A percentile compares a stretch with the other conserved stretches of the same genome.
These are phyloP conservation scores for Caloenas nicobarica DNA, from an alignment of 2,113 vertebrate genomes.

Conservation along the genomic window DNA sequence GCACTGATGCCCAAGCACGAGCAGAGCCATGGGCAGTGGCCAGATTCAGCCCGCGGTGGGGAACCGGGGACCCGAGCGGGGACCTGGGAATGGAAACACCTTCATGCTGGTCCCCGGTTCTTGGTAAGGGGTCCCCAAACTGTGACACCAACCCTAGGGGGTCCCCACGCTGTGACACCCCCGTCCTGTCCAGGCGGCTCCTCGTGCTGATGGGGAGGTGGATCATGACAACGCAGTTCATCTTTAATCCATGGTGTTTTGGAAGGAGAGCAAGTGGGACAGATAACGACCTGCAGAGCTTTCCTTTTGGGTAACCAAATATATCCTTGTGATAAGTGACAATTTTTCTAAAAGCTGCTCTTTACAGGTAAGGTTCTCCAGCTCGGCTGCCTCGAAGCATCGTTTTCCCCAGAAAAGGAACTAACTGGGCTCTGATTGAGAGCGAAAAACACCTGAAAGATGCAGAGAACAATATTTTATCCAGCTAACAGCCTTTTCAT, in stretches of 20 bases:
- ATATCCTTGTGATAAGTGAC: not conserved
- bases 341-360: not conserved
- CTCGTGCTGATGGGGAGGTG: not conserved
- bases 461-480: not conserved
- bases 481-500: not conserved
- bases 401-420: not conserved
- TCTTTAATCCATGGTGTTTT: not conserved
- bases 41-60: fast-evolving
- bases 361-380: not conserved
- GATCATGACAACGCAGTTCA: fast-evolving
- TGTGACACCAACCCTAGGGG: not conserved
- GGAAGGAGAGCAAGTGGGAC: not conserved
- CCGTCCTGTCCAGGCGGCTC: not conserved
- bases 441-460: not conserved
- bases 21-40: not conserved
- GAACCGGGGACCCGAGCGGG: fast-evolving
- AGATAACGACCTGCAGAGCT: not conserved
- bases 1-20: not conserved
- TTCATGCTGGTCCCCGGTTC: not conserved
- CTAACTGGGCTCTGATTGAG: not conserved
- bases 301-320: not conserved
- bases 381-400: not conserved
- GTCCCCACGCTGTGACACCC: too few species aligned
- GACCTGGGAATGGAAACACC: fast-evolving
- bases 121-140: not conserved